phyloP scores from a whole-genome alignment of 2,797 vertebrate genomes.

The Holocentrus rufus region DNA sequence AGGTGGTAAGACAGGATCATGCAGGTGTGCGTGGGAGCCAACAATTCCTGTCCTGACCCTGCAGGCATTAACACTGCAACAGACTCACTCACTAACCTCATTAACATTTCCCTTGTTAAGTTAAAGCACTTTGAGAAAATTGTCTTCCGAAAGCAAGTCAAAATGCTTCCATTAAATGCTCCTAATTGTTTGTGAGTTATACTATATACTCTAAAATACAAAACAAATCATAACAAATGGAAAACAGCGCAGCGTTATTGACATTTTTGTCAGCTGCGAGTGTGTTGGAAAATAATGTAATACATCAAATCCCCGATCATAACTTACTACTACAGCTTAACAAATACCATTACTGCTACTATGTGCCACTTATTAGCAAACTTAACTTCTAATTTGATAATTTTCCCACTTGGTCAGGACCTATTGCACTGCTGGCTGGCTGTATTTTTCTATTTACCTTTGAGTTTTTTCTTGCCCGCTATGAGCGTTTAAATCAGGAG shows the following conservation, averaged over 20 bases:
- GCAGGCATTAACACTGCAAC: slow-evolving; percentile 58
- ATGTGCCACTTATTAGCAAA: too few relatives aligned
- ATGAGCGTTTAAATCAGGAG: too few relatives aligned
- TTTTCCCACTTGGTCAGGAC: too few relatives aligned
- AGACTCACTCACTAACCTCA: slow-evolving; percentile 73
- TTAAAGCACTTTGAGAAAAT: slow-evolving; percentile 74
- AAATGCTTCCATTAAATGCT: slow-evolving; percentile 62
- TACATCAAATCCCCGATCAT: slow-evolving; percentile 34
- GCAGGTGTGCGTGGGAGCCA: slow-evolving; percentile 76
- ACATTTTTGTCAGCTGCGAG: slow-evolving; percentile 6
- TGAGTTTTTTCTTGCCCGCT: too few relatives aligned
- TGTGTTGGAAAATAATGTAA: slow-evolving; percentile 12
- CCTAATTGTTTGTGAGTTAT: slow-evolving; percentile 58
- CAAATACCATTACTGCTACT: not conserved
- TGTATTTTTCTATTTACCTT: too few relatives aligned
- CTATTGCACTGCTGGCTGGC: too few relatives aligned
- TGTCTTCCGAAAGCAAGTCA: slow-evolving; percentile 66
- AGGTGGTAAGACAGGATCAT: slow-evolving; percentile 55
- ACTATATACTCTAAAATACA: slow-evolving; percentile 10
- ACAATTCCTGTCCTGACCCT: slow-evolving; percentile 62
- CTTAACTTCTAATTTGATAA: too few relatives aligned
- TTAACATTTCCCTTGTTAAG: slow-evolving; percentile 79
- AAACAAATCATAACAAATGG: slow-evolving; percentile 21
- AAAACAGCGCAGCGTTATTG: slow-evolving; percentile 18
- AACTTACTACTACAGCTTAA: slow-evolving; percentile 10